These are phyloP conservation scores for Epinephelus moara DNA, from an alignment of 2,113 vertebrate species.

Conservation along the genomic window DNA sequence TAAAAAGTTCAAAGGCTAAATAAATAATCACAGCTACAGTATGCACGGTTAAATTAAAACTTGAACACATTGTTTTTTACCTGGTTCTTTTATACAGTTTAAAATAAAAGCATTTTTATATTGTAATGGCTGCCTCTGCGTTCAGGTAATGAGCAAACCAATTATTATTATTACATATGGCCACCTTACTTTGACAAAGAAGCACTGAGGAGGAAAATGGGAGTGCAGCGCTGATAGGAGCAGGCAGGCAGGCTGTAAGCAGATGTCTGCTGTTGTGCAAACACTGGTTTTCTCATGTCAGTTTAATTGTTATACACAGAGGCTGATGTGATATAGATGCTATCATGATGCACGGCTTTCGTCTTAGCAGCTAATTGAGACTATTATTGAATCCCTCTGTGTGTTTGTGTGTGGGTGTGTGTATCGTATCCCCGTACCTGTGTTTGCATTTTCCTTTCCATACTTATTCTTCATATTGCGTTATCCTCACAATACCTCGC, in stretches of 20 bases:
- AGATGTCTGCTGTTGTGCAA: neutral
- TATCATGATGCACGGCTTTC: neutral
- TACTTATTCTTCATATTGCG: neutral
- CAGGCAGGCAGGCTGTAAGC: neutral
- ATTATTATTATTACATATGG: neutral
- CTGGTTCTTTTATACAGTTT: neutral
- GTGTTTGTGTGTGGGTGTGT: neutral
- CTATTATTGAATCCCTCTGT: neutral
- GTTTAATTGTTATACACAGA: conserved; percentile 8
- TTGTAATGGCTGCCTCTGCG: neutral
- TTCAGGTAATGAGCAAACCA: conserved; percentile 23
- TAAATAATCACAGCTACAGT: neutral
- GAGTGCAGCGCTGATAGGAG: neutral
- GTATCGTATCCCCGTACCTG: neutral
- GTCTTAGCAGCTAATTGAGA: neutral
- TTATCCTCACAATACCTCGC: neutral
- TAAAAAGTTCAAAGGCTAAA: neutral
- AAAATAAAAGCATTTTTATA: neutral
- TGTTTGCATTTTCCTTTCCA: neutral
- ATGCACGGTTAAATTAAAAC: neutral
- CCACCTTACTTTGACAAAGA: neutral
- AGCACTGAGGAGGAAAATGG: neutral
- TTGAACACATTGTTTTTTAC: neutral
- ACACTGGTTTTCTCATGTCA: neutral
- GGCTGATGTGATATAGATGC: neutral